Evolutionary conservation across 92 coral and sea anemone genomes (phyloP).

Genomic region (Montipora capitata): DNA sequence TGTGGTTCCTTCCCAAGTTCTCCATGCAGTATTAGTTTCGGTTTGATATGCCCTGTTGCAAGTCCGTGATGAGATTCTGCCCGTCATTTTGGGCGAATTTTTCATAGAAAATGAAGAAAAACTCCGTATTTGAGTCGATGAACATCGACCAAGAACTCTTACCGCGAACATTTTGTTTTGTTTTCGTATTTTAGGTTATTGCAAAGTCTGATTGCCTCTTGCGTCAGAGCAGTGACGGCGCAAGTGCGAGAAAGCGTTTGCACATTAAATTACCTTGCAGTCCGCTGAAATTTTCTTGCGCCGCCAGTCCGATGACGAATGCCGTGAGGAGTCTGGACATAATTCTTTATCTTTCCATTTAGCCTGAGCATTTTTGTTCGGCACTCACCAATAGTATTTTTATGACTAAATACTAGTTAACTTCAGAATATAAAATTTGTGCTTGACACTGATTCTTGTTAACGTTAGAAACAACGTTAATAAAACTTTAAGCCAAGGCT

Average conservation of each 20-base stretch:
- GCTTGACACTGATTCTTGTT: no score
- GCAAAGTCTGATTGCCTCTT: background rate
- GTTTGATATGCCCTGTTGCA: conserved; percentile 79
- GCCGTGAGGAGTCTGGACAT: background rate
- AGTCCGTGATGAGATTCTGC: conserved; percentile 31
- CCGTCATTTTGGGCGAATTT: conserved; percentile 5
- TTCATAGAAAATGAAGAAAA: conserved; percentile 52
- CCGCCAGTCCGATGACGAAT: background rate
- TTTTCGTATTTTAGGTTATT: background rate
- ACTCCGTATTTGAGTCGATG: conserved; percentile 39
- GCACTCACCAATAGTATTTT: no score
- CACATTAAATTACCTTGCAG: background rate
- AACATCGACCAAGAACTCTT: conserved; percentile 62
- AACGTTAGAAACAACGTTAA: no score
- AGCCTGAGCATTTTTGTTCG: no score
- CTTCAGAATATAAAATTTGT: no score
- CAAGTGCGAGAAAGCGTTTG: no score
- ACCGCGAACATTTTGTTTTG: conserved; percentile 38
- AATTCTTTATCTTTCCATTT: no score
- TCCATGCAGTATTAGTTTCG: conserved; percentile 87
- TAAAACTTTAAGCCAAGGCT: no score
- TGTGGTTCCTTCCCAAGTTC: conserved; percentile 95
- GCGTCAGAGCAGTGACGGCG: background rate
- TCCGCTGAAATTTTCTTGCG: conserved; percentile 19
- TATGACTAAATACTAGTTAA: no score